Conservation (phyloP, 2,888 invertebrate species). For the Ornithoptera priamus region DNA sequence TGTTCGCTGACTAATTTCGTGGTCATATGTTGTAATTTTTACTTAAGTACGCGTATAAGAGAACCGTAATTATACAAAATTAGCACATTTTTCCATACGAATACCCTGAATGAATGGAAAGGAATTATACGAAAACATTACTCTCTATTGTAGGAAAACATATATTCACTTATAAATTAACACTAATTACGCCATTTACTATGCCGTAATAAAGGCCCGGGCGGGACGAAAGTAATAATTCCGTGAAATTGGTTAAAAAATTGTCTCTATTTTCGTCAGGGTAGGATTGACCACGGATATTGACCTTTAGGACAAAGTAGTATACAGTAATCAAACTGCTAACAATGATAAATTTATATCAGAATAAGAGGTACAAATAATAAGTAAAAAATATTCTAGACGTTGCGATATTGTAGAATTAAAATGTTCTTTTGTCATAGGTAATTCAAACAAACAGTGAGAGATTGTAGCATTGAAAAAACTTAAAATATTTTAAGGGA, state of each 20-base stretch:
- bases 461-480: conserved; percentile 8
- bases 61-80: neutral
- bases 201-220: neutral
- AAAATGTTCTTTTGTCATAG: conserved; percentile 1
- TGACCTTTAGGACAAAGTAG: no score
- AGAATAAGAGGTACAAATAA: no score
- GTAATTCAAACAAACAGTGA: neutral
- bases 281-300: no score
- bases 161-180: neutral
- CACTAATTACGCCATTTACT: neutral
- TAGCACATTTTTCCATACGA: neutral
- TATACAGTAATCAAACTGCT: no score
- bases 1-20: conserved; percentile 24
- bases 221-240: neutral
- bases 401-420: neutral
- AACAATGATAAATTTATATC: no score
- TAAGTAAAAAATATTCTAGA: neutral
- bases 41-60: conserved; percentile 10
- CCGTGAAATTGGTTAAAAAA: neutral
- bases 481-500: conserved; percentile 40
- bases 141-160: neutral
- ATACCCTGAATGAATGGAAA: neutral
- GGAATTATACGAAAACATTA: neutral
- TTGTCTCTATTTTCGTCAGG: neutral
- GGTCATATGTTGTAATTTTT: conserved; percentile 25